Conservation (phyloP, 2,888 invertebrate species). For the Chrysomela aeneicollis region DNA sequence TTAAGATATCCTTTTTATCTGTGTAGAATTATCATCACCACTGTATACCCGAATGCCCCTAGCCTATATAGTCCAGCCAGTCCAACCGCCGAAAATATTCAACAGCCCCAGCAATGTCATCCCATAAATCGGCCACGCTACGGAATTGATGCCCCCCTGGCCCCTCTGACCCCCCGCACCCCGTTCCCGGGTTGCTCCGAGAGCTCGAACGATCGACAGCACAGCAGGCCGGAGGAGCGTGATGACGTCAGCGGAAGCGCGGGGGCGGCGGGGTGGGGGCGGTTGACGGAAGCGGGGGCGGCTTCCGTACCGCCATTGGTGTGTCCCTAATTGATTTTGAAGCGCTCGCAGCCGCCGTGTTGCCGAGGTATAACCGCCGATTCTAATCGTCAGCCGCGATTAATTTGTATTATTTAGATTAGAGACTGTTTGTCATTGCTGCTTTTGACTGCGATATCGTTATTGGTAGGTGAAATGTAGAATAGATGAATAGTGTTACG, state of each 20-base stretch:
- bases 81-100: background rate
- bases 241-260: slow-evolving; percentile 47
- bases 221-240: slow-evolving; percentile 46
- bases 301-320: slow-evolving; percentile 45
- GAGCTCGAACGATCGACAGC: slow-evolving; percentile 31
- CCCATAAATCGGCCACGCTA: background rate
- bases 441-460: background rate
- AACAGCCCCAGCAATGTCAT: background rate
- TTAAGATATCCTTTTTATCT: too few species aligned
- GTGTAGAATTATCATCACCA: too few species aligned
- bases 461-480: too few species aligned
- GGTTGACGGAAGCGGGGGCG: slow-evolving; percentile 44
- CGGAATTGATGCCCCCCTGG: background rate
- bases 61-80: too few species aligned
- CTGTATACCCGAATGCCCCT: too few species aligned
- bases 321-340: slow-evolving; percentile 49
- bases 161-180: background rate
- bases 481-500: too few species aligned
- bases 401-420: slow-evolving; percentile 1
- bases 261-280: slow-evolving; percentile 29
- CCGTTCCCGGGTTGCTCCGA: slow-evolving; percentile 10
- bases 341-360: slow-evolving; percentile 25
- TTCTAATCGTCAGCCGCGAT: slow-evolving; percentile 16
- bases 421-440: background rate
- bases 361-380: slow-evolving; percentile 29